Percentiles rank a stretch among this genome's conserved stretches.
phyloP scores from a whole-genome alignment of 2,888 invertebrate genomes.

The Pecten maximus region DNA sequence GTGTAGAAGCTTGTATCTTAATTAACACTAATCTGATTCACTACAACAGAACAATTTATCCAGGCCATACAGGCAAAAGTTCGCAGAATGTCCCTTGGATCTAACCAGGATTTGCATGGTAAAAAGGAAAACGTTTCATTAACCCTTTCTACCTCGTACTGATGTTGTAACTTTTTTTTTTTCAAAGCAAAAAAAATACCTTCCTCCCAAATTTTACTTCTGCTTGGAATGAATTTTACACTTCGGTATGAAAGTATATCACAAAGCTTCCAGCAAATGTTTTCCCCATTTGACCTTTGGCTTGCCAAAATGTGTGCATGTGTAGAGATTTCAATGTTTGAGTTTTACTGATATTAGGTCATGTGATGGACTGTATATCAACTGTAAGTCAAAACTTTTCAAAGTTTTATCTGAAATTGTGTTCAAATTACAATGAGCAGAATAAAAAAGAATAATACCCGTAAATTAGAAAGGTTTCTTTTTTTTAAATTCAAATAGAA shows the following conservation, averaged over 20 bases:
- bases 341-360: too few relatives aligned
- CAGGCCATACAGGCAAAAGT: constrained; percentile 69
- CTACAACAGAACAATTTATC: constrained; percentile 61
- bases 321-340: background rate
- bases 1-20: background rate
- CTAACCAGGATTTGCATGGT: constrained; percentile 67
- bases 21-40: constrained; percentile 31
- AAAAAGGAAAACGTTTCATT: constrained; percentile 46
- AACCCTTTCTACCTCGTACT: constrained; percentile 8
- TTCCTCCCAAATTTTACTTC: background rate
- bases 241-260: background rate
- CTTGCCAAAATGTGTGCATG: background rate
- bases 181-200: background rate
- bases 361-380: too few relatives aligned
- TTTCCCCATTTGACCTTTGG: background rate
- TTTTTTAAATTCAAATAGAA: too few relatives aligned
- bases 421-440: too few relatives aligned
- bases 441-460: too few relatives aligned
- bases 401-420: too few relatives aligned
- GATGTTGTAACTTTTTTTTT: constrained; percentile 39
- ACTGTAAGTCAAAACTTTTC: too few relatives aligned
- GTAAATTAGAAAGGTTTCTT: too few relatives aligned
- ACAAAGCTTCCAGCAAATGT: background rate
- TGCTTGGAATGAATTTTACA: background rate
- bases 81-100: constrained; percentile 67